Percentiles rank a stretch among this genome's conserved stretches.
These are phyloP conservation scores for Pachycephus smyrnensis DNA, from an alignment of 2,888 invertebrate species.

Conservation along the genomic window DNA sequence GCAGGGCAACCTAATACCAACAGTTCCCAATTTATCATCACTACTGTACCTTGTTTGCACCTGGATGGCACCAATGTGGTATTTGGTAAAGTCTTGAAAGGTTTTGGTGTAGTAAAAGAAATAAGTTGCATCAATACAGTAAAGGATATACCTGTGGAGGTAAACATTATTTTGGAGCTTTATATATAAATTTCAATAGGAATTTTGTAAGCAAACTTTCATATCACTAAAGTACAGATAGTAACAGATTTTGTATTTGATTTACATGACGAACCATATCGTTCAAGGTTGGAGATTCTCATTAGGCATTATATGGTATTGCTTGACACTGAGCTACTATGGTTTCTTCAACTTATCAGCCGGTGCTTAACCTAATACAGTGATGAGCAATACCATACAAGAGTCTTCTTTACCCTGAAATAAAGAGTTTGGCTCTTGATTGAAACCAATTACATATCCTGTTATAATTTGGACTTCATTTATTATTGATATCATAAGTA, in stretches of 20 bases:
- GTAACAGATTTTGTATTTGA: not conserved
- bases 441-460: not conserved
- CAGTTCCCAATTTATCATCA: slow-evolving; percentile 95
- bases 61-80: slow-evolving; percentile 85
- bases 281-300: not conserved
- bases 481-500: slow-evolving; percentile 14
- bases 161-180: slow-evolving; percentile 57
- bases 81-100: slow-evolving; percentile 84
- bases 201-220: not conserved
- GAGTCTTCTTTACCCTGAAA: not conserved
- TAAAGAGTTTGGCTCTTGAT: not conserved
- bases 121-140: slow-evolving; percentile 74
- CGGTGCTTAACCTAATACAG: not conserved
- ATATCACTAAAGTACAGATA: not conserved
- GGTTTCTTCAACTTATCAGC: not conserved
- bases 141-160: slow-evolving; percentile 73
- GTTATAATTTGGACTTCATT: not conserved
- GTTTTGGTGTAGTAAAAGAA: slow-evolving; percentile 79
- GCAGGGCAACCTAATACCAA: slow-evolving; percentile 84
- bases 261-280: not conserved
- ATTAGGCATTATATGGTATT: not conserved
- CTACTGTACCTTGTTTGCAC: slow-evolving; percentile 80
- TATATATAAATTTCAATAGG: not conserved
- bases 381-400: not conserved
- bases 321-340: not conserved